These are phyloP conservation scores for Apostichopus californicus DNA, from an alignment of 35 echinoderm and acorn worm species.

Conservation along the genomic window DNA sequence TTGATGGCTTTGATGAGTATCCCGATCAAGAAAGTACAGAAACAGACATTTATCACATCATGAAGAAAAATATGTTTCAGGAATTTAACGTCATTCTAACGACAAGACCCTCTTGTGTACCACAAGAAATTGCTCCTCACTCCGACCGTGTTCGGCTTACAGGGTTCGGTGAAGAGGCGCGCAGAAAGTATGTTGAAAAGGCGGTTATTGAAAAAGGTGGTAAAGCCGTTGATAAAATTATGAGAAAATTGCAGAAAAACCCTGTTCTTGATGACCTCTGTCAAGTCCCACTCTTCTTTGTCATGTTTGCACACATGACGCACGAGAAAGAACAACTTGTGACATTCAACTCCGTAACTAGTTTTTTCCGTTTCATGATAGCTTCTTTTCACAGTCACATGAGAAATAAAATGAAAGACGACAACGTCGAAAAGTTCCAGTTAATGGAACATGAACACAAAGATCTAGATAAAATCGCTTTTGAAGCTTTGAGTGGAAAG, in stretches of 20 bases:
- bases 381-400: neutral
- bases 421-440: neutral
- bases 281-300: constrained; percentile 1
- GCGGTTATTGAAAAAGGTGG: neutral
- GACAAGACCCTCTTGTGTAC: neutral
- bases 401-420: neutral
- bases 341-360: neutral
- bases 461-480: neutral
- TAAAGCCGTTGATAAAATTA: neutral
- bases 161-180: constrained; percentile 12
- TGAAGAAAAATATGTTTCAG: neutral
- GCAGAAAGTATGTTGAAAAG: neutral
- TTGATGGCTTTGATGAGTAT: neutral
- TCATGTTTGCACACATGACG: neutral
- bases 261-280: neutral
- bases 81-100: neutral
- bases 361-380: neutral
- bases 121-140: neutral
- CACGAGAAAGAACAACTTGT: neutral
- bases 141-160: neutral
- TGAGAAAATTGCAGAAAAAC: neutral
- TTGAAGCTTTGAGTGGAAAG: neutral
- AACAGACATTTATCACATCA: neutral
- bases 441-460: neutral
- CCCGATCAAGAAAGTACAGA: neutral